phyloP scores from a whole-genome alignment of 1,140 invertebrate species.

The Pseudomyrmex gracilis region DNA sequence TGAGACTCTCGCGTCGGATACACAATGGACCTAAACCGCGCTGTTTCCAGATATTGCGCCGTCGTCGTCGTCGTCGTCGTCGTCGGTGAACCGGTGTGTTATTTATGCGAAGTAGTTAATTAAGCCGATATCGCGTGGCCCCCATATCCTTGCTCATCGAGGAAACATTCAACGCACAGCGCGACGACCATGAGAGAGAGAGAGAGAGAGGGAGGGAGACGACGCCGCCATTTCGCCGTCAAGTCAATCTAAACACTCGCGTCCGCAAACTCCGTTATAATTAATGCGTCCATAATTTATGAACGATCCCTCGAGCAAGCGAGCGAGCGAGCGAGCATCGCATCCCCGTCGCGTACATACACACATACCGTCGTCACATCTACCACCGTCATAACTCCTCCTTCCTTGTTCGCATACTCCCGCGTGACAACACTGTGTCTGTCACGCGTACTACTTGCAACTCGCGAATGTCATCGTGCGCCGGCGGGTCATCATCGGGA shows the following conservation, averaged over 20 bases:
- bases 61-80: not conserved
- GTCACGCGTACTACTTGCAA: not conserved
- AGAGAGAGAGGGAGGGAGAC: not conserved
- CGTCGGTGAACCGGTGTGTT: not conserved
- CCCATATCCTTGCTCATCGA: conserved; percentile 26
- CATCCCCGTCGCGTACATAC: not conserved
- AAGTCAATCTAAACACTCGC: conserved; percentile 72
- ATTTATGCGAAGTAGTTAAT: conserved; percentile 49
- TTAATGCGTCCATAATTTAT: conserved; percentile 78
- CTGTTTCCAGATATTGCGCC: not conserved
- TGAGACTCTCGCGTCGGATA: not conserved
- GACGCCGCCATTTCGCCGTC: conserved; percentile 38
- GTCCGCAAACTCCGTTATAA: conserved; percentile 73
- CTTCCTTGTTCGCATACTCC: conserved; percentile 12
- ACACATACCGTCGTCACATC: no score
- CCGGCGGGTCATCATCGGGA: conserved; percentile 35
- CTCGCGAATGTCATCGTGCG: conserved; percentile 38
- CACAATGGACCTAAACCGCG: conserved; percentile 23
- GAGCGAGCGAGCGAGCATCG: conserved; percentile 27
- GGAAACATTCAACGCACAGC: not conserved
- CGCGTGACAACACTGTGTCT: conserved; percentile 29
- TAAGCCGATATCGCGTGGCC: conserved; percentile 21
- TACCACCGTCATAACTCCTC: not conserved
- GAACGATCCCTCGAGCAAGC: conserved; percentile 69
- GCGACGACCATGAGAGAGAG: not conserved